phyloP scores from a whole-genome alignment of 2,888 invertebrate species.

The Cephus sareptanus region DNA sequence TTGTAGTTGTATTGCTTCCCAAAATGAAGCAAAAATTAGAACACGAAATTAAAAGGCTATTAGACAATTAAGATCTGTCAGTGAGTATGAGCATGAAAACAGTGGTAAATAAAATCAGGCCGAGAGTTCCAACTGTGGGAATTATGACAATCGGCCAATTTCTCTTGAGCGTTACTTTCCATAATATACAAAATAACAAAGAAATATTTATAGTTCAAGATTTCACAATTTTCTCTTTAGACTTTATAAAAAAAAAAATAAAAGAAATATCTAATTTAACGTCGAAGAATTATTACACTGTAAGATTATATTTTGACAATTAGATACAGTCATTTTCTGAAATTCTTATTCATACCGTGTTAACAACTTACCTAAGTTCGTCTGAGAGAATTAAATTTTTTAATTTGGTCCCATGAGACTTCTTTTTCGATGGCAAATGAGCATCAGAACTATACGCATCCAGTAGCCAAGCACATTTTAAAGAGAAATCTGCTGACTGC shows the following conservation, averaged over 20 bases:
- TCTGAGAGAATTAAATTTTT: constrained; percentile 80
- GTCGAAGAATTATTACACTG: neutral
- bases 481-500: constrained; percentile 93
- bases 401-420: constrained; percentile 80
- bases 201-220: neutral
- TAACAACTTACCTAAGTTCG: constrained; percentile 67
- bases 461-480: constrained; percentile 95
- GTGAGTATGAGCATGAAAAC: neutral
- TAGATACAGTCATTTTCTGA: neutral
- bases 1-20: neutral
- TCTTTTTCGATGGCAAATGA: constrained; percentile 75
- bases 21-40: neutral
- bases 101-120: neutral
- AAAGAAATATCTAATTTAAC: neutral
- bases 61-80: neutral
- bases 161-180: neutral
- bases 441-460: constrained; percentile 91
- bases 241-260: neutral
- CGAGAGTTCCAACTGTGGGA: neutral
- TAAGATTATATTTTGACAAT: neutral
- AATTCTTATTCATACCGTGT: neutral
- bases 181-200: neutral
- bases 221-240: neutral
- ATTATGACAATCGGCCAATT: neutral
- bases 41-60: neutral